phyloP scores from a whole-genome alignment of 2,797 vertebrate species.

The Hypotaenidia philippensis region DNA sequence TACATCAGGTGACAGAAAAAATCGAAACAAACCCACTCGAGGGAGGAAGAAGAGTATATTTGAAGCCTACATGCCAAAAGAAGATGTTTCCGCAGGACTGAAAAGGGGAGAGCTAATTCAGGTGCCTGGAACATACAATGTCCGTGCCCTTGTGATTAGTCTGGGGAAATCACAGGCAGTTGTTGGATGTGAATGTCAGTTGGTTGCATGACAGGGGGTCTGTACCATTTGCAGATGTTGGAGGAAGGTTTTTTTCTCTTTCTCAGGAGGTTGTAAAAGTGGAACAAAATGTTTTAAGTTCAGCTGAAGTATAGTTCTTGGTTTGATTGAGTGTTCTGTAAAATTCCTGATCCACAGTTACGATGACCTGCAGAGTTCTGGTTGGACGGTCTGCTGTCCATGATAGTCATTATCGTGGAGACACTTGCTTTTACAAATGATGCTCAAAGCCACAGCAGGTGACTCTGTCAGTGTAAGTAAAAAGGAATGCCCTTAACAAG shows the following conservation, averaged over 20 bases:
- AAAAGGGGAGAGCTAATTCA: slow-evolving; percentile 93
- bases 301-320: neutral
- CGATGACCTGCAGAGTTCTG: neutral
- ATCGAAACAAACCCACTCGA: slow-evolving; percentile 79
- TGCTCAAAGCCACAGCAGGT: neutral
- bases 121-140: slow-evolving; percentile 76
- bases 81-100: slow-evolving; percentile 90
- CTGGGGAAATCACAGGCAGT: neutral
- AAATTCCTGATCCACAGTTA: neutral
- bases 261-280: neutral
- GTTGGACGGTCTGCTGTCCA: neutral
- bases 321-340: neutral
- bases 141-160: neutral
- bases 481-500: neutral
- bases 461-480: neutral
- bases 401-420: neutral
- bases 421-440: neutral
- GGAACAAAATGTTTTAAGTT: neutral
- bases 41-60: slow-evolving; percentile 89
- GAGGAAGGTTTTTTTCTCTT: neutral
- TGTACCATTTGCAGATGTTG: neutral
- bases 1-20: slow-evolving; percentile 80
- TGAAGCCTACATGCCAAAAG: slow-evolving; percentile 88
- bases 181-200: neutral
- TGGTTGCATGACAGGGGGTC: neutral